phyloP scores from a whole-genome alignment of 2,113 vertebrate genomes.

The Phalacrocorax aristotelis region DNA sequence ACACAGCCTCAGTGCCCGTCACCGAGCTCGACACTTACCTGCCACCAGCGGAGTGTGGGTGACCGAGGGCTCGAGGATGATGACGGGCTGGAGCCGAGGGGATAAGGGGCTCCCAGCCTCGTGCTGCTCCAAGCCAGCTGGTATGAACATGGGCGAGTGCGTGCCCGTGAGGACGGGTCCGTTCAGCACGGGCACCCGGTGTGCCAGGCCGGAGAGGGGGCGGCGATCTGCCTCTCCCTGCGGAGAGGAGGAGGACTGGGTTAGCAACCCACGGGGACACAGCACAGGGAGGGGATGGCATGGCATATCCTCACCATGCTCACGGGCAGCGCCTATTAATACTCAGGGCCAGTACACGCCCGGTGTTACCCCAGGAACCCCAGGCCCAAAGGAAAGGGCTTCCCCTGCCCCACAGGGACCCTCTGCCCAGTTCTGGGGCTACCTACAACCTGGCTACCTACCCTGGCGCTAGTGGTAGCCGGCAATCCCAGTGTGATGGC shows the following conservation, averaged over 20 bases:
- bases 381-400: background rate
- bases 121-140: conserved; percentile 78
- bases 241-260: background rate
- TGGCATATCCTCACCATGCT: fast-evolving
- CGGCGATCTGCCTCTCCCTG: conserved; percentile 82
- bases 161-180: conserved; percentile 71
- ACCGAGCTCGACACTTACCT: conserved; percentile 55
- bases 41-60: conserved; percentile 81
- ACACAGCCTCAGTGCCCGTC: background rate
- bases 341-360: background rate
- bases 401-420: fast-evolving
- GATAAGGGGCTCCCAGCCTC: conserved; percentile 77
- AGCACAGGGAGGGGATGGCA: fast-evolving
- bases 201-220: conserved; percentile 70
- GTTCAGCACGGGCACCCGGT: conserved; percentile 66
- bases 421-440: background rate
- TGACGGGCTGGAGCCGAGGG: conserved; percentile 83
- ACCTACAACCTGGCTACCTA: conserved; percentile 56
- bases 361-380: background rate
- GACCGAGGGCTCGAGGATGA: conserved; percentile 88
- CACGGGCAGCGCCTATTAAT: background rate
- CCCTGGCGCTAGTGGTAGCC: conserved; percentile 77
- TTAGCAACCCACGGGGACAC: background rate
- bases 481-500: conserved; percentile 85
- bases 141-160: conserved; percentile 77